Conservation (phyloP, 64 coral and sea anemone genomes). For the Montipora sp. region DNA sequence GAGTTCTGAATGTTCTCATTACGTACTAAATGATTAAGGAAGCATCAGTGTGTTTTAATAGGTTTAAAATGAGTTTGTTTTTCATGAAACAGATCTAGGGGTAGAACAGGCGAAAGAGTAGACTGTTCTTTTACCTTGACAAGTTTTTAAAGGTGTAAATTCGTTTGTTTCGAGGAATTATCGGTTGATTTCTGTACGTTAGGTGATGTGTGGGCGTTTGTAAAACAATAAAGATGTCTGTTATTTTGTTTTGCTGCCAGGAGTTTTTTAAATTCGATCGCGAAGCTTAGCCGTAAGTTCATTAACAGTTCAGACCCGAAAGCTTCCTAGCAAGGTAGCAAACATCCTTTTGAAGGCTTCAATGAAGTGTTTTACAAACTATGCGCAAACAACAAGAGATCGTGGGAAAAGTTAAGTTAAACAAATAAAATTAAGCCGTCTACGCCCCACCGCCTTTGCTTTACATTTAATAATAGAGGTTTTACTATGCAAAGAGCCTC, state of each 20-base stretch:
- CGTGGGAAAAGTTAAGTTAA: constrained; percentile 59
- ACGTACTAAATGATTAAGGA: background rate
- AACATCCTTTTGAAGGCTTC: background rate
- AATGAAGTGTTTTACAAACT: background rate
- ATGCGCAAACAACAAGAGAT: background rate
- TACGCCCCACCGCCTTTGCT: background rate
- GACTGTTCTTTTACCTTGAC: background rate
- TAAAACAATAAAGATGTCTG: background rate
- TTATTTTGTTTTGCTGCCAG: no score
- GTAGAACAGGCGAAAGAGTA: background rate
- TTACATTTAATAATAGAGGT: background rate
- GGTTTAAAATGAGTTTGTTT: background rate
- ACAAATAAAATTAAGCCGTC: constrained; percentile 30
- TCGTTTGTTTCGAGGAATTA: background rate
- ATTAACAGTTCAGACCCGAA: no score
- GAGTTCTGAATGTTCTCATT: background rate
- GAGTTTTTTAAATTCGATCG: no score
- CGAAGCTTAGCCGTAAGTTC: no score
- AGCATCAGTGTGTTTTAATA: background rate
- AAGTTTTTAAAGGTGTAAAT: background rate
- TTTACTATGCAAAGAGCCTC: background rate
- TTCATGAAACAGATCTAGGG: background rate
- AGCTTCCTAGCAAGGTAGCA: background rate
- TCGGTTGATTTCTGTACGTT: background rate
- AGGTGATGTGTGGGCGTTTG: background rate